These are phyloP conservation scores for Thecocarcelia acutangulata DNA, from an alignment of 2,888 invertebrate species.

Conservation along the genomic window DNA sequence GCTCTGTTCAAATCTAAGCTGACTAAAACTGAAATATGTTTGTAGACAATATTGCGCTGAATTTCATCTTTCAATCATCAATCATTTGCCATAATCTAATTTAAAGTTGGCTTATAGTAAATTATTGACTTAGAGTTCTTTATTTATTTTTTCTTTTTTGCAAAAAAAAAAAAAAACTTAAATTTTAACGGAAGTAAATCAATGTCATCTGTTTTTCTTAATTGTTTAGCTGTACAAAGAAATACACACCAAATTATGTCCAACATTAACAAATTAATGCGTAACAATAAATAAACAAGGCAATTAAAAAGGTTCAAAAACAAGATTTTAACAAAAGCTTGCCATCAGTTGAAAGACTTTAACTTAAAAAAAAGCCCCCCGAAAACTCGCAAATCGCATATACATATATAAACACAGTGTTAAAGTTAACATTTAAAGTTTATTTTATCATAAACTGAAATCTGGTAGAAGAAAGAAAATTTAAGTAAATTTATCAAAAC, in stretches of 20 bases:
- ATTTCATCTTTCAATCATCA: too few relatives aligned
- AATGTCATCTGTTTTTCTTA: conserved; percentile 47
- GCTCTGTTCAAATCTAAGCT: too few relatives aligned
- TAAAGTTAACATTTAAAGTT: conserved; percentile 24
- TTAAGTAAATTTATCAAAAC: conserved; percentile 63
- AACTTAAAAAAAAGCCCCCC: too few relatives aligned
- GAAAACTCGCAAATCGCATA: too few relatives aligned
- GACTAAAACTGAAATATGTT: too few relatives aligned
- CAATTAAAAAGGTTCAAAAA: conserved; percentile 77
- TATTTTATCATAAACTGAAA: conserved; percentile 56
- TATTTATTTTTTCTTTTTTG: too few relatives aligned
- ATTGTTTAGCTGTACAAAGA: neutral
- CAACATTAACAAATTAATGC: conserved; percentile 70
- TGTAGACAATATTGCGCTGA: too few relatives aligned
- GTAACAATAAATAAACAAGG: conserved; percentile 78
- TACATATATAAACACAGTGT: conserved; percentile 17
- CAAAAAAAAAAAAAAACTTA: too few relatives aligned
- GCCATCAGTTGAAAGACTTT: conserved; percentile 4
- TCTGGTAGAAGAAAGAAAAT: conserved; percentile 34
- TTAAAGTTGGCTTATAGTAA: too few relatives aligned
- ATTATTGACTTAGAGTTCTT: too few relatives aligned
- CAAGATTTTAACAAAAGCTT: conserved; percentile 75
- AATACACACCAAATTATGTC: conserved; percentile 53
- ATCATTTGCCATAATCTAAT: too few relatives aligned
- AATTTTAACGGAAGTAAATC: conserved; percentile 60